Evolutionary conservation across 2,797 vertebrate species (phyloP).

Genomic region (Diplodus puntazzo): DNA sequence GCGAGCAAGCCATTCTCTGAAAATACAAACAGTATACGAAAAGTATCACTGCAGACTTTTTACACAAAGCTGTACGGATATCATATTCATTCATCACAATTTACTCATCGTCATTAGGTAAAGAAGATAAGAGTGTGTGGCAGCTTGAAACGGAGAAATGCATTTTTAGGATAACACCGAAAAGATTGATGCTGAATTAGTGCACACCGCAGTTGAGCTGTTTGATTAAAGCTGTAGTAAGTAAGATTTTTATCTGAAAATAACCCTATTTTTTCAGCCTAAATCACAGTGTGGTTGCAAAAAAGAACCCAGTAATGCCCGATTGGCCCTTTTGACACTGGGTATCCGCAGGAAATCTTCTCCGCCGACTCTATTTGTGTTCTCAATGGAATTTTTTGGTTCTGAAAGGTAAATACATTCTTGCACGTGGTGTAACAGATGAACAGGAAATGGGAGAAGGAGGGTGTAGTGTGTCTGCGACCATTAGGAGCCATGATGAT

Average conservation of each 20-base stretch:
- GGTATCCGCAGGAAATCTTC: constrained; percentile 4
- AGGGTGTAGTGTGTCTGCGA: background rate
- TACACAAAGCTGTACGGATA: constrained; percentile 9
- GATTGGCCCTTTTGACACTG: background rate
- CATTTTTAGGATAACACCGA: background rate
- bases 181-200: background rate
- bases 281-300: constrained; percentile 1
- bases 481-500: constrained; percentile 1
- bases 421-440: background rate
- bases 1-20: background rate
- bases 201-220: constrained; percentile 6
- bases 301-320: background rate
- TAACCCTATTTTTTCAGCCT: background rate
- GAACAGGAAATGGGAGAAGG: background rate
- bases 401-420: constrained; percentile 16
- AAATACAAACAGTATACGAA: constrained; percentile 10
- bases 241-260: background rate
- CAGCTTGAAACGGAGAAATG: background rate
- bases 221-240: constrained; percentile 21
- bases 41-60: background rate
- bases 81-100: constrained; percentile 9
- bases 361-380: background rate
- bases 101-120: background rate
- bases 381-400: background rate
- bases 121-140: background rate